Percentiles rank a stretch among this genome's conserved stretches.
These are phyloP conservation scores for Cantharis lateralis DNA, from an alignment of 2,888 invertebrate species.

Conservation along the genomic window DNA sequence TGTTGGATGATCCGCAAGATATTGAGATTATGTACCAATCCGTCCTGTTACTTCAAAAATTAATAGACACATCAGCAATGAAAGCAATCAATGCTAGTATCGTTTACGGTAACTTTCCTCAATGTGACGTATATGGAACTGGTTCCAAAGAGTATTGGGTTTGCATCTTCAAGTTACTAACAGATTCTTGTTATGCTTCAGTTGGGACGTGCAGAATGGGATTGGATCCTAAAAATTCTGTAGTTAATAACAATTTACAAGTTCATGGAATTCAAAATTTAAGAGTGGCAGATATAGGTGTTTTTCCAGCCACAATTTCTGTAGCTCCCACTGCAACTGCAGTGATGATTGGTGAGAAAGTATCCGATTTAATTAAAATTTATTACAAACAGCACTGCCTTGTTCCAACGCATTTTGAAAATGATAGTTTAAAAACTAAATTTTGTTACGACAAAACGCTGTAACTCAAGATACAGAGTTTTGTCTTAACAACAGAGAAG, in stretches of 20 bases:
- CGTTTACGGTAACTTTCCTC: constrained; percentile 62
- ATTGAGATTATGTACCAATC: constrained; percentile 44
- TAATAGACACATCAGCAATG: constrained; percentile 10
- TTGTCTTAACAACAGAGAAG: too few relatives aligned
- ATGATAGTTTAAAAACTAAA: too few relatives aligned
- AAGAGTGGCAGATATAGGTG: constrained; percentile 70
- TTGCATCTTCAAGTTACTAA: constrained; percentile 59
- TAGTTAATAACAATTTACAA: constrained; percentile 49
- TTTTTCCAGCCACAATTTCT: constrained; percentile 68
- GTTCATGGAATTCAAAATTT: constrained; percentile 64
- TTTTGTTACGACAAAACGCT: too few relatives aligned
- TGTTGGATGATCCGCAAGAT: constrained; percentile 58
- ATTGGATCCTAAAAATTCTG: constrained; percentile 44
- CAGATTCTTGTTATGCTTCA: constrained; percentile 64
- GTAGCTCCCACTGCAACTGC: constrained; percentile 71
- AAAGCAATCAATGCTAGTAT: constrained; percentile 61
- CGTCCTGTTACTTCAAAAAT: neutral
- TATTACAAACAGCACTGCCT: too few relatives aligned
- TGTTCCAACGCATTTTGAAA: too few relatives aligned
- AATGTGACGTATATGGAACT: constrained; percentile 64
- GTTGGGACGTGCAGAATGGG: constrained; percentile 54
- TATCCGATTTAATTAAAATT: constrained; percentile 55
- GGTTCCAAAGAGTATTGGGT: constrained; percentile 59
- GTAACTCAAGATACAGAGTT: too few relatives aligned
- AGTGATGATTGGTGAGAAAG: constrained; percentile 75